Evolutionary conservation across 2,797 vertebrate genomes (phyloP).

Genomic region (Okamejei kenojei): DNA sequence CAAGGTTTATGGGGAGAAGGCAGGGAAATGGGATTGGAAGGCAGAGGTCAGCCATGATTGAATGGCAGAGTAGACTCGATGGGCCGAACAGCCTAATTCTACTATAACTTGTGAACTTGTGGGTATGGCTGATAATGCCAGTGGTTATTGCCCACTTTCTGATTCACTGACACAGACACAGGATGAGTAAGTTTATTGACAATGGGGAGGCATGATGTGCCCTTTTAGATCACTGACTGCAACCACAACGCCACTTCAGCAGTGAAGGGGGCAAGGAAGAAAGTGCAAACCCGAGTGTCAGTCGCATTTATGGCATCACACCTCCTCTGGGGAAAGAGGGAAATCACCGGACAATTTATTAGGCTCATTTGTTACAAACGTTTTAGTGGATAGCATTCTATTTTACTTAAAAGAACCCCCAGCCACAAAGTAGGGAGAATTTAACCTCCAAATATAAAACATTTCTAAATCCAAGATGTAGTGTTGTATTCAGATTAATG

Average conservation of each 20-base stretch:
- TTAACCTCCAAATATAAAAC: background rate
- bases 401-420: background rate
- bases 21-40: no score
- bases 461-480: background rate
- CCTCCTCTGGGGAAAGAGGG: background rate
- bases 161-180: no score
- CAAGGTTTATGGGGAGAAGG: no score
- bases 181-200: no score
- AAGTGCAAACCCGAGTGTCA: background rate
- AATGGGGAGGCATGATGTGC: no score
- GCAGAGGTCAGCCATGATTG: no score
- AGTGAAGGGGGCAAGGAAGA: background rate
- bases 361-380: background rate
- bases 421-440: background rate
- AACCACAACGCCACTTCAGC: background rate
- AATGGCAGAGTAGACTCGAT: no score
- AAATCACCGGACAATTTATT: background rate
- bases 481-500: background rate
- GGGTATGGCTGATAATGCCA: no score
- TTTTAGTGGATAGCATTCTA: background rate
- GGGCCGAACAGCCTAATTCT: no score
- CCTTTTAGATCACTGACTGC: no score
- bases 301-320: background rate
- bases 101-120: no score
- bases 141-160: no score